phyloP scores from a whole-genome alignment of 2,113 vertebrate species.

The Myocastor coypus region DNA sequence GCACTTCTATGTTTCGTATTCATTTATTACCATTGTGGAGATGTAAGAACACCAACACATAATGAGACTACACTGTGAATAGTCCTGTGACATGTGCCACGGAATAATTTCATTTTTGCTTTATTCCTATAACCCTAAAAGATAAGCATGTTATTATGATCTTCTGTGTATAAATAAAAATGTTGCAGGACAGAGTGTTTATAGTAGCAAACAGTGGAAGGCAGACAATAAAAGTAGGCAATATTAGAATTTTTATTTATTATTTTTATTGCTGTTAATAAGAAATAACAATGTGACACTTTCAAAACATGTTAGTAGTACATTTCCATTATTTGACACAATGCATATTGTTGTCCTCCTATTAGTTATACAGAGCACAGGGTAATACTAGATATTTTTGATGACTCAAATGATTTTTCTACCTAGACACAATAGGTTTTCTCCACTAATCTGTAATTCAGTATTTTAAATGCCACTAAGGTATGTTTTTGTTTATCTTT shows the following conservation, averaged over 20 bases:
- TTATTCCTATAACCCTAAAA: not conserved
- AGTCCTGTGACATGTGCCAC: not conserved
- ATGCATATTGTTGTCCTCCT: too few relatives aligned
- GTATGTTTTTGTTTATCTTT: not conserved
- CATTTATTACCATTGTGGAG: not conserved
- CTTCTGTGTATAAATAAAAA: not conserved
- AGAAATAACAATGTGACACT: too few relatives aligned
- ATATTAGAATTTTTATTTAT: too few relatives aligned
- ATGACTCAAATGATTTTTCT: not conserved
- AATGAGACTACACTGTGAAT: not conserved
- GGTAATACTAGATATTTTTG: too few relatives aligned
- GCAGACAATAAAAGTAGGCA: not conserved
- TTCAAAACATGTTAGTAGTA: too few relatives aligned
- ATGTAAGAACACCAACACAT: not conserved
- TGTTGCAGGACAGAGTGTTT: not conserved
- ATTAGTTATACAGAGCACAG: too few relatives aligned
- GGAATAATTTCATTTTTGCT: conserved; percentile 26
- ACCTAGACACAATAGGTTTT: not conserved
- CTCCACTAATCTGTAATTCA: not conserved
- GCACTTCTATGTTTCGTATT: not conserved
- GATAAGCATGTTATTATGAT: not conserved
- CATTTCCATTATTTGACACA: too few relatives aligned
- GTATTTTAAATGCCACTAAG: not conserved
- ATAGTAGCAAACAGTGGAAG: not conserved
- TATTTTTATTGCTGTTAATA: too few relatives aligned